Base-by-base conservation (phyloP, 92 coral and sea anemone species). In the Ricordea florida region DNA sequence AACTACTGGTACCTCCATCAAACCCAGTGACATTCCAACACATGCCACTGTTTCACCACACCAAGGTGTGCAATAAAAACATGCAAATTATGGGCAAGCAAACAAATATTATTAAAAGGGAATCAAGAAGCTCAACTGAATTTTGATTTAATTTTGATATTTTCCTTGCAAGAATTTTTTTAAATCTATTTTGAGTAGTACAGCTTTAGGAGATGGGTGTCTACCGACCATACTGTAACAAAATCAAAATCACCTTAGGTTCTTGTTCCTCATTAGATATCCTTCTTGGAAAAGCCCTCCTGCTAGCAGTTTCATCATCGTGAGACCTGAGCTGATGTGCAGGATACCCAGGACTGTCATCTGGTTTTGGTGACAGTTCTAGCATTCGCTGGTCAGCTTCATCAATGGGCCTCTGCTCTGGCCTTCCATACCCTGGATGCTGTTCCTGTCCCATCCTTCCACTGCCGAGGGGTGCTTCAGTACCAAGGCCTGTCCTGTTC, bases 191-290 rank as follows among this genome's bases (percentile, higher is more conserved):
- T n/a, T n/a, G n/a, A n/a, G n/a, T n/a, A n/a, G n/a, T n/a, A n/a
- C n/a, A n/a, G n/a, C n/a, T n/a, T n/a, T n/a, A n/a, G n/a, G n/a
- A n/a, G n/a, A n/a, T n/a, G n/a, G n/a, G n/a, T n/a, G n/a, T n/a
- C n/a, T n/a, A n/a, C n/a, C n/a, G n/a, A n/a, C n/a, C n/a, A n/a
- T n/a, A n/a, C n/a, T n/a, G n/a, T n/a, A n/a, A n/a, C n/a, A n/a
- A n/a, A n/a, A n/a, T n/a, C n/a, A n/a, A n/a, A n/a, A n/a, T n/a
- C 41, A 70, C 77, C 48, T 70, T 70, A 26, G 37, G 64, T 28
- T 29, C 43, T 25, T 52, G n/a, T 26, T 55, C 65, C 0, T 70
- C 65, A 40, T 38, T 29, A 20, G 77, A 70, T 2, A 53, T 29
- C 18, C 20, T 70, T 4, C 40, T 55, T 9, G 65, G 65, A 15